These are phyloP conservation scores for Thamnophis sirtalis DNA, from an alignment of 2,113 vertebrate species.

Conservation along the genomic window DNA sequence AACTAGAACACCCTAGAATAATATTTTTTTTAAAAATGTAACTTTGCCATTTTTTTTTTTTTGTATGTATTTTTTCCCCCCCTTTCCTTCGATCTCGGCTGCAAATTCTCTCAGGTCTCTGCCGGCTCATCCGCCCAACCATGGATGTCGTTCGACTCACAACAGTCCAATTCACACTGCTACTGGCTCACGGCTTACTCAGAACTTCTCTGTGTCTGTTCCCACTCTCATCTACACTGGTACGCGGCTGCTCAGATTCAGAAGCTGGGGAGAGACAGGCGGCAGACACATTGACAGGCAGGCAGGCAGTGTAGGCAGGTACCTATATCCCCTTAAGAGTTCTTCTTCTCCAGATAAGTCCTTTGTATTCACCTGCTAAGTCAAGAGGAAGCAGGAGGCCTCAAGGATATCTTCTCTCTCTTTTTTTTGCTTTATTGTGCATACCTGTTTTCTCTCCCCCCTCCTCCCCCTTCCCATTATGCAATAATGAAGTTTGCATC, in stretches of 20 bases:
- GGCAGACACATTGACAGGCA: slow-evolving; percentile 74
- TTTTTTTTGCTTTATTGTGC: background rate
- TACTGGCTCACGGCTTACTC: slow-evolving; percentile 96
- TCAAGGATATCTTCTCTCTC: slow-evolving; percentile 44
- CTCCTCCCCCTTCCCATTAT: background rate
- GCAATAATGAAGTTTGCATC: background rate
- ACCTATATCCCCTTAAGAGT: slow-evolving; percentile 49
- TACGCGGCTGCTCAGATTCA: slow-evolving; percentile 86
- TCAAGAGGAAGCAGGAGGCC: slow-evolving; percentile 26
- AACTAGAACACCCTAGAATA: slow-evolving; percentile 63
- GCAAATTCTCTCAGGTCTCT: slow-evolving; percentile 92
- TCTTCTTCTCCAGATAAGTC: slow-evolving; percentile 49
- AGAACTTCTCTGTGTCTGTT: slow-evolving; percentile 99
- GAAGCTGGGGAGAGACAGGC: slow-evolving; percentile 75
- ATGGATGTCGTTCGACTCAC: slow-evolving; percentile 99
- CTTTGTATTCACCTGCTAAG: slow-evolving; percentile 36
- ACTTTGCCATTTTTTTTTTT: slow-evolving; percentile 64
- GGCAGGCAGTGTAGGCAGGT: slow-evolving; percentile 84
- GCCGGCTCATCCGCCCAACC: slow-evolving; percentile 87
- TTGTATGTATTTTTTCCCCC: slow-evolving; percentile 74
- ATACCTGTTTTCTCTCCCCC: background rate
- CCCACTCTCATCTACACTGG: slow-evolving; percentile 99
- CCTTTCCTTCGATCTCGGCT: slow-evolving; percentile 70
- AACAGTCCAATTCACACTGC: slow-evolving; percentile 99
- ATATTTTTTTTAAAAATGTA: slow-evolving; percentile 62